Base-by-base conservation (phyloP, 2,888 invertebrate species). In the Himalopsyche tibetana region DNA sequence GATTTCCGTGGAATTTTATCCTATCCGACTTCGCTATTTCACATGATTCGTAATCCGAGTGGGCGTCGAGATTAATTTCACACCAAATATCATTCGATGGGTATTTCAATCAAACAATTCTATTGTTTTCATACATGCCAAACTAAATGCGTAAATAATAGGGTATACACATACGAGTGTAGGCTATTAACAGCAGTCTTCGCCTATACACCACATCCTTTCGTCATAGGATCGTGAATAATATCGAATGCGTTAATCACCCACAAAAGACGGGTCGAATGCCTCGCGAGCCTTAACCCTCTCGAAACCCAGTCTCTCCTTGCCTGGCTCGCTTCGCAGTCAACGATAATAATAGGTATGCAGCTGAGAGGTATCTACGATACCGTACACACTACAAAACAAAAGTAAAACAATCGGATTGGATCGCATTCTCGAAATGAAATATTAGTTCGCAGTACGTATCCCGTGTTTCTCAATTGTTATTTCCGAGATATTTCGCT, bases 231-330 rank as follows among this genome's bases (percentile, higher is more conserved):
- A 36, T 12, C 74, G 74, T 74, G 74, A 74, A 74, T 74, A 74
- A 38, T 74, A 74, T 74, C 74, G 74, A 74, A 74, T 74, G 74
- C 38, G 74, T 74, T 74, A 38, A 74, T 74, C 74, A 74, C 74
- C 74, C 74, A 74, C 74, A 74, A 74, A 74, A 74, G 74, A 74
- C 74, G 74, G 36, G 74, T 74, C 74, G 74, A 74, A 74, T 74
- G 74, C 74, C 74, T 74, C 74, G 74, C 74, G 74, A 74, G 74
- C 36, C 74, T 74, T 15, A 0, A 36, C 74, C 15, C 69, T 28
- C 69, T 11, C 38, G 36, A 12, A 51, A 36, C 74, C 74, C 74
- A 11, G 28, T 28, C 63, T 19, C 6, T 11, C 74, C 74, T 36
- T 38, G 12, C 38, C 36, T 19, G 63, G 0, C 74, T 36, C 74